A percentile compares a stretch with the other conserved stretches of the same genome.
phyloP scores from a whole-genome alignment of 2,888 invertebrate genomes.

The Theretra japonica region DNA sequence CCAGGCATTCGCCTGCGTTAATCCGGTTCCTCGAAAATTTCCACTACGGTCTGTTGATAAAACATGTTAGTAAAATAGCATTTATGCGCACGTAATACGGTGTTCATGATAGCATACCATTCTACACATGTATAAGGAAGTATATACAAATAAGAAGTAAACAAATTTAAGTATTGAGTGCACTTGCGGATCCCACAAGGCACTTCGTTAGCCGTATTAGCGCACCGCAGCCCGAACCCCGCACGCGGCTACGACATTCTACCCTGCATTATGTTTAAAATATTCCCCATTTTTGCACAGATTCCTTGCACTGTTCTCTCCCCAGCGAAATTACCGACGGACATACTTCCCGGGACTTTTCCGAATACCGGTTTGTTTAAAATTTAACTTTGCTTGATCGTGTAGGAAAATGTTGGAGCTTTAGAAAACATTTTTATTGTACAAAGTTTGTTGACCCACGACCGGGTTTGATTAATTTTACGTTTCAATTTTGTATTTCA shows the following conservation, averaged over 20 bases:
- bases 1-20: too few relatives aligned
- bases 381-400: not conserved
- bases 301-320: not conserved
- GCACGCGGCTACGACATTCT: not conserved
- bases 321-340: not conserved
- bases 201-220: slow-evolving; percentile 13
- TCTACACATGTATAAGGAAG: too few relatives aligned
- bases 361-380: not conserved
- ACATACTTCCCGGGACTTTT: not conserved
- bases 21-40: too few relatives aligned
- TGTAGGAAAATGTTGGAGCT: not conserved
- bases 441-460: not conserved
- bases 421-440: not conserved
- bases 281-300: not conserved
- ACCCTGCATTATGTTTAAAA: not conserved
- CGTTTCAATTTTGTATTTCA: too few relatives aligned
- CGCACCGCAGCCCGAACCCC: not conserved
- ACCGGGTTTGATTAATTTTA: not conserved
- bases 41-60: too few relatives aligned
- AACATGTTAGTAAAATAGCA: too few relatives aligned
- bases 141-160: not conserved
- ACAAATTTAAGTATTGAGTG: not conserved
- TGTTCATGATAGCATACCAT: too few relatives aligned
- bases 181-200: not conserved
- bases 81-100: too few relatives aligned